phyloP scores from a whole-genome alignment of 1,140 invertebrate species.

The Drosophila nasuta region DNA sequence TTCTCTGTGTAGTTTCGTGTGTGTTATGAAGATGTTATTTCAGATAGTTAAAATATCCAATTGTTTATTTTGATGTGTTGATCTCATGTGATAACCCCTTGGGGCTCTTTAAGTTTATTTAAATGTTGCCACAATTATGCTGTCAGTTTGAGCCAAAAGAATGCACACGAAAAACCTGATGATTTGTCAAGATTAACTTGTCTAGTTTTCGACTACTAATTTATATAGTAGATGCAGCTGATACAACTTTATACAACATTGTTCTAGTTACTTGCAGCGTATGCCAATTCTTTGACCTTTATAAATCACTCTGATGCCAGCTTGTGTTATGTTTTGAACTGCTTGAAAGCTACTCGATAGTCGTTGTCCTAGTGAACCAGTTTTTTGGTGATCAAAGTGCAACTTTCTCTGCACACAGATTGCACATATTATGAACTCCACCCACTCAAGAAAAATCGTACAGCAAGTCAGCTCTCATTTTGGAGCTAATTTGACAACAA shows the following conservation, averaged over 20 bases:
- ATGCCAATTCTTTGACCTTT: slow-evolving; percentile 9
- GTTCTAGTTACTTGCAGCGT: not conserved
- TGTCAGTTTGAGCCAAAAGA: slow-evolving; percentile 47
- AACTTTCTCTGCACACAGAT: slow-evolving; percentile 61
- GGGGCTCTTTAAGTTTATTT: slow-evolving; percentile 49
- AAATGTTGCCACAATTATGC: slow-evolving; percentile 65
- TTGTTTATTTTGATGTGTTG: slow-evolving; percentile 76
- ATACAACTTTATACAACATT: not conserved
- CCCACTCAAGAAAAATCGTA: slow-evolving; percentile 29
- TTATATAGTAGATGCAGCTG: slow-evolving; percentile 18
- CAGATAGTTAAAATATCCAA: slow-evolving; percentile 53
- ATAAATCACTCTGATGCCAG: slow-evolving; percentile 3
- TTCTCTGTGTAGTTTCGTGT: slow-evolving; percentile 18
- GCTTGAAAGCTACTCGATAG: slow-evolving; percentile 2
- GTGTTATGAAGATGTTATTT: slow-evolving; percentile 43
- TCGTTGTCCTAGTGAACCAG: slow-evolving; percentile 23
- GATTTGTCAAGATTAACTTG: slow-evolving; percentile 29
- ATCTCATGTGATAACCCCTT: slow-evolving; percentile 62
- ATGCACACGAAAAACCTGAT: not conserved
- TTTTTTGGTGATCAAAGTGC: slow-evolving; percentile 28
- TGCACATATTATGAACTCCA: slow-evolving; percentile 14
- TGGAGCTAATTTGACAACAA: slow-evolving; percentile 84
- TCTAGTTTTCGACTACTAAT: slow-evolving; percentile 11
- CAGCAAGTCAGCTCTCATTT: slow-evolving; percentile 53
- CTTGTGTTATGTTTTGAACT: not conserved